Percentiles rank a stretch among this genome's conserved stretches.
Evolutionary conservation across 2,888 invertebrate genomes (phyloP).

Genomic region (Andrena praecox): DNA sequence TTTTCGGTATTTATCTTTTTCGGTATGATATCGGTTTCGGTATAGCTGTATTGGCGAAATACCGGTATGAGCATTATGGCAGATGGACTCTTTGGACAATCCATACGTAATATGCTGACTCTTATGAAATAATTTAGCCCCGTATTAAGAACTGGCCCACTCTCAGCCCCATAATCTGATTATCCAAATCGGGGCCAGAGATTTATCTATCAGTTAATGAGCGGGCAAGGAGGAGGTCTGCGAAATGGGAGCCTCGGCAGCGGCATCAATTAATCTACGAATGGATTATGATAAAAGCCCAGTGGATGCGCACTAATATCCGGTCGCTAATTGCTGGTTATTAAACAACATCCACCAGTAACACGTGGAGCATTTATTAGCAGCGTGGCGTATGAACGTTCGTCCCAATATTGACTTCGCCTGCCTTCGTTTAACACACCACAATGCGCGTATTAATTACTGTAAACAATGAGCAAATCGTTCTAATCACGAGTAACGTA

Average conservation of each 20-base stretch:
- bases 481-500: constrained; percentile 72
- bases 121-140: no score
- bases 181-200: not conserved
- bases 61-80: no score
- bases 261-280: constrained; percentile 72
- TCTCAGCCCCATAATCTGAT: not conserved
- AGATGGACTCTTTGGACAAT: no score
- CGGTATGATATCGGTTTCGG: no score
- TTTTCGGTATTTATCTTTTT: no score
- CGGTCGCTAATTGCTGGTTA: constrained; percentile 73
- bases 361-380: constrained; percentile 63
- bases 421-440: constrained; percentile 40
- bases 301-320: constrained; percentile 69
- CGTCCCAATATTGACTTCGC: constrained; percentile 55
- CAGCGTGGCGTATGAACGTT: constrained; percentile 22
- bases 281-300: constrained; percentile 74
- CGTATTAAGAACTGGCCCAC: not conserved
- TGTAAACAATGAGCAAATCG: constrained; percentile 73
- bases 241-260: constrained; percentile 12
- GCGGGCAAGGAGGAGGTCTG: constrained; percentile 9
- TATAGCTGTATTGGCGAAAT: no score
- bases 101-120: no score
- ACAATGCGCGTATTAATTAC: constrained; percentile 67
- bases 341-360: constrained; percentile 63
- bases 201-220: constrained; percentile 6